These are phyloP conservation scores for Indicator indicator DNA, from an alignment of 2,113 vertebrate species.

Conservation along the genomic window DNA sequence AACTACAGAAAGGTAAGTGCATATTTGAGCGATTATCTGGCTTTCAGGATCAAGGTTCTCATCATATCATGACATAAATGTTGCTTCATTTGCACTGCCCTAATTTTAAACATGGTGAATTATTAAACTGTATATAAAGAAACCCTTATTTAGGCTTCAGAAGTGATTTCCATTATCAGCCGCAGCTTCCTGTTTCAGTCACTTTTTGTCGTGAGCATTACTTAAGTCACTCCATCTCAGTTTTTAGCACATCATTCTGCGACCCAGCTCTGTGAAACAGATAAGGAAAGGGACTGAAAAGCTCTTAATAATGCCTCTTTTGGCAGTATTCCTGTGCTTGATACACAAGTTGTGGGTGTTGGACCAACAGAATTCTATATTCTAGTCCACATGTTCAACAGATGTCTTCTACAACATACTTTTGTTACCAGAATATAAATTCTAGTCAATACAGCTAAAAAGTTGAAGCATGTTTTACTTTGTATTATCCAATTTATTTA, in stretches of 20 bases:
- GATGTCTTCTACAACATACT: neutral
- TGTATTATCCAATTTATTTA: neutral
- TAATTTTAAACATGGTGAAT: neutral
- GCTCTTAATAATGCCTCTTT: conserved; percentile 8
- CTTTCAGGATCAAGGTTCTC: conserved; percentile 14
- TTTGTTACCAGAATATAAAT: neutral
- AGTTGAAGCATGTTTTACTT: neutral
- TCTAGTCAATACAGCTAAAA: neutral
- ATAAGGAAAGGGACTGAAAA: neutral
- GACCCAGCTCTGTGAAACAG: neutral
- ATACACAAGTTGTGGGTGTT: neutral
- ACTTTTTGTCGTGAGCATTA: conserved; percentile 14
- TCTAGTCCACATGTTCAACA: neutral
- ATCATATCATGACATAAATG: neutral
- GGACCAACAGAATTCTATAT: neutral
- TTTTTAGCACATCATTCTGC: conserved; percentile 20
- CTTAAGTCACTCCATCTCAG: neutral
- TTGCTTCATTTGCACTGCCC: neutral
- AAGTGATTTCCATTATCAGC: conserved; percentile 13
- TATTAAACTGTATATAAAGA: neutral
- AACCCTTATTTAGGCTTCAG: neutral
- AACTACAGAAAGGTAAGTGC: neutral
- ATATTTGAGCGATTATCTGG: conserved; percentile 27
- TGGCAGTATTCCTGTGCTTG: conserved; percentile 2
- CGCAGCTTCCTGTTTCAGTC: neutral